Base-by-base conservation (phyloP, 92 coral and sea anemone species). In the Paramuricea clavata region DNA sequence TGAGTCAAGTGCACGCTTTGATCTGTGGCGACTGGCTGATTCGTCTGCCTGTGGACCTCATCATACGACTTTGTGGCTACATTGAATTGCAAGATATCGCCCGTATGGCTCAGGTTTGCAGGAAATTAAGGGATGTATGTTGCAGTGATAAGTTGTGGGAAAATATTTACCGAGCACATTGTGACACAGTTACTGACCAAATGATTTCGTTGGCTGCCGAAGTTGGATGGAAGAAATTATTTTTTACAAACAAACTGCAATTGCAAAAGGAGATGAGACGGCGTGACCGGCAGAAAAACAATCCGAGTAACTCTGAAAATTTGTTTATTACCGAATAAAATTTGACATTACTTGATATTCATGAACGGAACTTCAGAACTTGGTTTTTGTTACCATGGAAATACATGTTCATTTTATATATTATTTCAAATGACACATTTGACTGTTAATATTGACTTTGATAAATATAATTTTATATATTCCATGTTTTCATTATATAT, bases 11-110 rank as follows among this genome's bases (percentile, higher is more conserved):
- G 15, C 98, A 96, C 65, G 93, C 95, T 49, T 88, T 92, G 59
- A 95, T 93, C 22, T 96, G 99, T 62, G 97, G 97, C 69, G 99
- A 96, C 81, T 96, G 99, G 99, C 89, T 96, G 13, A 95, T 95
- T 44, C 98, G 99, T 12, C 86, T 96, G 42, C 99, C 99, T 33
- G 74, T 90, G 34, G 76, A 82, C 28, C 74, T 91, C 67, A 92
- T 96, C 32, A 88, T 93, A 41, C 96, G 86, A 61, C 90, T 96
- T n/a, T 95, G 94, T 39, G 52, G 92, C 76, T 85, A 81, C 42
- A 92, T 96, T 32, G 98, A 94, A 57, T 91, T 96, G 49, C 90
- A 91, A 59, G 98, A 96, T 89, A 86, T 96, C 47, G 93, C 93
- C 25, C 91, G 95, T 19, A 87, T 96, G 35, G 98, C 98, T 27